phyloP scores from a whole-genome alignment of 2,113 vertebrate genomes.

The Eulemur macaco region DNA sequence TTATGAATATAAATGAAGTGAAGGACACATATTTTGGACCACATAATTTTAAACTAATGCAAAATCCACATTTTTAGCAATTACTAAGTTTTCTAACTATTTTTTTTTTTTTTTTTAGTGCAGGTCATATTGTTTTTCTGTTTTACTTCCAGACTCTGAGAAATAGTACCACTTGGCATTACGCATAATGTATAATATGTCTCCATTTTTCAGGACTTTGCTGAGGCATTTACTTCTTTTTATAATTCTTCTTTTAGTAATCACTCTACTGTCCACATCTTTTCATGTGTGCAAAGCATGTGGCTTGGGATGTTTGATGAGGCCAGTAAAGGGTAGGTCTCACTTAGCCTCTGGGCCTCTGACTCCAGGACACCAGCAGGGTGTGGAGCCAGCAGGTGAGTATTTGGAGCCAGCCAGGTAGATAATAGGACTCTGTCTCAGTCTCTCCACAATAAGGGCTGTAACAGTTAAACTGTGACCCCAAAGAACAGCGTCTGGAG shows the following conservation, averaged over 20 bases:
- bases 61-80: background rate
- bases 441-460: background rate
- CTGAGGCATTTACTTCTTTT: background rate
- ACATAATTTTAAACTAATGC: background rate
- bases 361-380: background rate
- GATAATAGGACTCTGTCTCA: background rate
- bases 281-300: background rate
- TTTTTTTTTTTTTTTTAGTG: background rate
- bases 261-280: background rate
- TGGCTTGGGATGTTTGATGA: background rate
- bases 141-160: background rate
- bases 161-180: background rate
- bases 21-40: background rate
- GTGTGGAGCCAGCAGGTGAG: background rate
- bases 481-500: background rate
- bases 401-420: background rate
- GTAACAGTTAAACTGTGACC: background rate
- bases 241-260: background rate
- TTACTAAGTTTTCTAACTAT: background rate
- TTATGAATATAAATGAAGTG: background rate
- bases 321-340: background rate
- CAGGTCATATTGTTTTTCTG: background rate
- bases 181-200: background rate
- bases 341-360: background rate
- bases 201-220: background rate